Evolutionary conservation across 2,888 invertebrate genomes (phyloP), one percentile per base, ranked within the genome.

Genomic region (Caenorhabditis zanzibari): DNA sequence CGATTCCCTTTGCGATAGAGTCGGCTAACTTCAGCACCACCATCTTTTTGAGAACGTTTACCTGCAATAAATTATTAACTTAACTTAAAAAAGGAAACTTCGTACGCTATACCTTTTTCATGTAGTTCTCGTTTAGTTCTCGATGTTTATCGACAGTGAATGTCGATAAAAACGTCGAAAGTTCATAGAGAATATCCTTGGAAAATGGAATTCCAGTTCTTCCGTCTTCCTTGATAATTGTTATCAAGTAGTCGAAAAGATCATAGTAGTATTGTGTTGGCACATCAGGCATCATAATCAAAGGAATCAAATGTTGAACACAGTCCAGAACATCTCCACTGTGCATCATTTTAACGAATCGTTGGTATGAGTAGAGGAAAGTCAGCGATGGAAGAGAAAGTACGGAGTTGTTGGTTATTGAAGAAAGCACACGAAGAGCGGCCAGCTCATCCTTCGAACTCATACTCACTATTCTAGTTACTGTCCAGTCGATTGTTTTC

Each of bases 211-310:
- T 76, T 16, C 79, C 74, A 32, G 66, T 73, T n/a, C 74, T 38
- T n/a, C 64, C 74, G 26, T 81, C 77, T 16, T 81, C 81, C 54
- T 81, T 80, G 44, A 86, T 77, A 44, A 86, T 83, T 0, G 72
- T 52, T 24, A 76, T 81, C 10, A 86, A 44, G 49, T 86, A 83
- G 10, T 77, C 85, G 41, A 86, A 86, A 6, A 86, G 74, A 54
- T 87, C 82, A 38, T 82, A 85, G 38, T 77, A 76, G 28, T 84
- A 87, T 54, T 77, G 73, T 9, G 82, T 75, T 10, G 87, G 87
- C 22, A 85, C 81, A 63, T 84, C 85, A 7, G 80, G 79, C 66
- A 82, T 84, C 69, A 81, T 81, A 7, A 87, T 77, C 14, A 85
- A 38, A 22, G 85, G 83, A 38, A 86, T 73, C 38, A 84, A 32